Conservation (phyloP, 2,888 invertebrate species). For the Lasioglossum oenotherae region DNA sequence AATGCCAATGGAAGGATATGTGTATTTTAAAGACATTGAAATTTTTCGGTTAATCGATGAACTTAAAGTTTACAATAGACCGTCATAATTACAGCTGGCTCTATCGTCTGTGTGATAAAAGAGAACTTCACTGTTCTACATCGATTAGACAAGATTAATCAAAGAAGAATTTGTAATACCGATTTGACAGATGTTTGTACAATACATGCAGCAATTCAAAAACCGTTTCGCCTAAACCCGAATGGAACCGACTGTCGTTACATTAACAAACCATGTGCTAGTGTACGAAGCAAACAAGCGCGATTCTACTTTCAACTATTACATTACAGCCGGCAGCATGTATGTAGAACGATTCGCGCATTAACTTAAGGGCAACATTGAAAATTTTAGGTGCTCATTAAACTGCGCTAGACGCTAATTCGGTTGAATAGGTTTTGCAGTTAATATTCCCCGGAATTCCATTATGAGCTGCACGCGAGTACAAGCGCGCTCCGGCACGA, state of each 20-base stretch:
- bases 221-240: neutral
- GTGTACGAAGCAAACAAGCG: neutral
- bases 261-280: neutral
- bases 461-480: neutral
- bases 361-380: neutral
- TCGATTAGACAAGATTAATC: too few species aligned
- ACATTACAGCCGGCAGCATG: neutral
- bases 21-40: too few species aligned
- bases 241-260: neutral
- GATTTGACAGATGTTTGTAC: neutral
- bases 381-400: neutral
- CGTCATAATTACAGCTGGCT: too few species aligned
- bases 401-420: slow-evolving; percentile 3
- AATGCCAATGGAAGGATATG: too few species aligned
- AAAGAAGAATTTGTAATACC: neutral
- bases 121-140: too few species aligned
- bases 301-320: neutral
- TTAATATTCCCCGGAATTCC: neutral
- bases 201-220: neutral
- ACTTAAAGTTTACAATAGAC: neutral
- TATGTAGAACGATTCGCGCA: neutral
- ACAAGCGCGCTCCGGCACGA: neutral
- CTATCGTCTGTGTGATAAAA: too few species aligned
- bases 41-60: neutral
- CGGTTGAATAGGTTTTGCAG: neutral